Conservation (phyloP, 2,797 vertebrate species). For the Lutjanus argentimaculatus region DNA sequence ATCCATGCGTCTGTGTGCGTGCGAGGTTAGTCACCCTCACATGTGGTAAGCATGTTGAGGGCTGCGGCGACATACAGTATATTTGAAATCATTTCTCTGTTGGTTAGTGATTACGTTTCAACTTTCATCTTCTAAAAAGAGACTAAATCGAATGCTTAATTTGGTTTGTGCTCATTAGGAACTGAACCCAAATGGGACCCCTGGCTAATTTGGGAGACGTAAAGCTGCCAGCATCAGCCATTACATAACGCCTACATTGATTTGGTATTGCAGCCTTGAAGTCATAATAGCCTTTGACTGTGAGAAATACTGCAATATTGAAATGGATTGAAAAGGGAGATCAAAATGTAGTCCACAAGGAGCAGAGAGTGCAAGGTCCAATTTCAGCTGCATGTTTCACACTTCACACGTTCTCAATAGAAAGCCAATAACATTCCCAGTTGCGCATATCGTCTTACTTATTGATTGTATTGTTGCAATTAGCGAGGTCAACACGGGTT, state of each 20-base stretch:
- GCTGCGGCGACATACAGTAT: constrained; percentile 1
- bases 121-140: constrained; percentile 80
- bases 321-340: constrained; percentile 62
- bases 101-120: constrained; percentile 67
- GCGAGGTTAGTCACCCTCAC: background rate
- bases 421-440: constrained; percentile 34
- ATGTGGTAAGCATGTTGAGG: constrained; percentile 23
- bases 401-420: constrained; percentile 47
- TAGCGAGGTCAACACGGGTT: constrained; percentile 47
- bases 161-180: constrained; percentile 79
- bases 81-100: constrained; percentile 64
- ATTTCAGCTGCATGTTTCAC: constrained; percentile 48
- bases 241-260: constrained; percentile 71
- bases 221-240: constrained; percentile 62
- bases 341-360: constrained; percentile 47
- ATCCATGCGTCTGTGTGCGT: constrained; percentile 17
- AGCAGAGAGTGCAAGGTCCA: constrained; percentile 40
- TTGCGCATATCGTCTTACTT: constrained; percentile 32
- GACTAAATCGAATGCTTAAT: constrained; percentile 80
- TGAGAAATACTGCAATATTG: constrained; percentile 57
- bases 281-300: constrained; percentile 69
- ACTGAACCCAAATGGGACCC: constrained; percentile 70
- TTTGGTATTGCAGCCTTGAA: constrained; percentile 69
- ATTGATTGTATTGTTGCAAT: constrained; percentile 54
- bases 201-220: constrained; percentile 62